Evolutionary conservation across 2,888 invertebrate species (phyloP), one percentile per base, ranked within the genome.

Genomic region (Cephus runcator): DNA sequence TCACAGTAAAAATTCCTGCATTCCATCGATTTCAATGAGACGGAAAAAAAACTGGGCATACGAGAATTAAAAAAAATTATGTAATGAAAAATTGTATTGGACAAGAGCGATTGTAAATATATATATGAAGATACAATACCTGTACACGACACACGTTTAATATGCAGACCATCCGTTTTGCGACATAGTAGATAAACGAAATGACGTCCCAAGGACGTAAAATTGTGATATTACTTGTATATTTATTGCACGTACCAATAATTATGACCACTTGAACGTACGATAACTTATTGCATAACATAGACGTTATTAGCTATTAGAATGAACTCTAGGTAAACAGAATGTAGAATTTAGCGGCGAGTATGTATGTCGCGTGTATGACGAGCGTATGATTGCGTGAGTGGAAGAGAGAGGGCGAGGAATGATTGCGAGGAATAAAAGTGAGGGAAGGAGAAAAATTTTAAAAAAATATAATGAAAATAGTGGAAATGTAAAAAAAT

Each of bases 211-310:
- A 76, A 30, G 76, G 79, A 79, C 79, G 76, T 76, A 73, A 79
- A 79, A 79, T 76, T 79, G 79, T 79, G 79, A 79, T 79, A 79
- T 76, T 79, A 79, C 40, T 69, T 40, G 34, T 76, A 75, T 76
- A 78, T 76, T 83, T 89, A 71, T 71, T 71, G 31, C 71, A 33
- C 71, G 33, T 71, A 71, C 30, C 71, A 71, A 71, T 71, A 71
- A 71, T 71, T 33, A 33, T 71, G 71, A 33, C 71, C 33, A 71
- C 71, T 71, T 71, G 31, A 71, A 30, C 33, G 71, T 33, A 33
- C 71, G 71, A 30, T 71, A 71, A 71, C 30, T 71, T 71, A 71
- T 71, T 71, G 33, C 33, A 9, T 71, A 71, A 71, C 33, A 71
- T 71, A 71, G 30, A 33, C 30, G 71, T 33, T 15, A 15, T 71